Percentiles rank a stretch among this genome's conserved stretches.
Conservation (phyloP, 2,888 invertebrate genomes). For the Creontiades dilutus region DNA sequence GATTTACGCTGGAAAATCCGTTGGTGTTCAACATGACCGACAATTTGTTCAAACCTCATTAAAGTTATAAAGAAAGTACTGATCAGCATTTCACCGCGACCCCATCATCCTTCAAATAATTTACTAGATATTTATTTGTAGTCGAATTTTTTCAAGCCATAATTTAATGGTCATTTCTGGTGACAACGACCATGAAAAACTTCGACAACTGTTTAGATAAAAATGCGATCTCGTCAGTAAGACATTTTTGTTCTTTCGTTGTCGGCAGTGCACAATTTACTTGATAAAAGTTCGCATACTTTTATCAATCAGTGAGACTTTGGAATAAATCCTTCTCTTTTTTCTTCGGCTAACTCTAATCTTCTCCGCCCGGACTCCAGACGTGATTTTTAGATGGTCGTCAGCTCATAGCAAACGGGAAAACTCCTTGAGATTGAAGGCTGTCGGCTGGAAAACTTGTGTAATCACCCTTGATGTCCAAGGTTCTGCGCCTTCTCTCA, state of each 20-base stretch:
- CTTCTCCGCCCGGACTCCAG: background rate
- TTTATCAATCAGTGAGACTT: slow-evolving; percentile 28
- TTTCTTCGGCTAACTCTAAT: background rate
- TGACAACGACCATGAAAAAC: too few species aligned
- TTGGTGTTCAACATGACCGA: too few species aligned
- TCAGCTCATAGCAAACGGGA: background rate
- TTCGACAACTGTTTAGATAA: too few species aligned
- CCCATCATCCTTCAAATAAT: too few species aligned
- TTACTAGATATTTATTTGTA: too few species aligned
- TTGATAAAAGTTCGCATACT: background rate
- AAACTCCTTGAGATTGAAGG: slow-evolving; percentile 34
- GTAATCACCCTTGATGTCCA: slow-evolving; percentile 49
- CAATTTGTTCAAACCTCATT: too few species aligned
- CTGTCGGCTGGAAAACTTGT: slow-evolving; percentile 33
- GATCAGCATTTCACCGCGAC: too few species aligned
- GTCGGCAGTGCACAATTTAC: background rate
- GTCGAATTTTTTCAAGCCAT: too few species aligned
- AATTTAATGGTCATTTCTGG: too few species aligned
- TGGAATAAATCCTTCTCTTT: background rate
- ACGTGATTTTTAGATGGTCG: slow-evolving; percentile 34
- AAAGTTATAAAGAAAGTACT: too few species aligned
- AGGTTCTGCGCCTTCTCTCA: background rate
- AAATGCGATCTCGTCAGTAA: too few species aligned
- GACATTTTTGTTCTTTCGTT: background rate
- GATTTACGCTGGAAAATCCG: too few species aligned